These are phyloP conservation scores for Centroberyx gerrardi DNA, from an alignment of 2,797 vertebrate species.

Conservation along the genomic window DNA sequence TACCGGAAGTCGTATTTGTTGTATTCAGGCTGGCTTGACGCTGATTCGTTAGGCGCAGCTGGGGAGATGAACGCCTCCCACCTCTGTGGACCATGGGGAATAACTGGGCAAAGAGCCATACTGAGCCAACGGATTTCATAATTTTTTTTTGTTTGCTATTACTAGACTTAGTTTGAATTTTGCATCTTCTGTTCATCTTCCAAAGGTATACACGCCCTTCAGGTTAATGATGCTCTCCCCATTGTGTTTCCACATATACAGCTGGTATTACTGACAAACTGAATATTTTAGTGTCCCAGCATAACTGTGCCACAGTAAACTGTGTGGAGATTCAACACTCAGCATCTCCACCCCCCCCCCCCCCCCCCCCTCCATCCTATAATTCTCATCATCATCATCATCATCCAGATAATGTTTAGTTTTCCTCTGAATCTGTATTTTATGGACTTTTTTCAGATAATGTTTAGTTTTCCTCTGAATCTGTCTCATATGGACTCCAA, in stretches of 20 bases:
- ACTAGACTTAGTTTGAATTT: background rate
- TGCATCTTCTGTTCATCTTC: background rate
- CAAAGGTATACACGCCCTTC: background rate
- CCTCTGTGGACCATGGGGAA: slow-evolving; percentile 37
- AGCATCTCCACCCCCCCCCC: background rate
- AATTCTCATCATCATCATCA: slow-evolving; percentile 11
- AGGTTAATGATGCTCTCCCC: background rate
- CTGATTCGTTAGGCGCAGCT: slow-evolving; percentile 73
- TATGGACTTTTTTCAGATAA: background rate
- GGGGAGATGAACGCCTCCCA: slow-evolving; percentile 60
- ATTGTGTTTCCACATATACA: background rate
- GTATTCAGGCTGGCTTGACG: background rate
- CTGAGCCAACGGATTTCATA: slow-evolving; percentile 29
- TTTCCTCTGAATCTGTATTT: too few species aligned
- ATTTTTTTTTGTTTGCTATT: slow-evolving; percentile 4
- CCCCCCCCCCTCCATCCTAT: too few species aligned
- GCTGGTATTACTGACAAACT: slow-evolving; percentile 20
- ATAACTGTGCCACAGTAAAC: slow-evolving; percentile 2
- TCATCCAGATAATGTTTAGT: background rate
- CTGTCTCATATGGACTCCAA: background rate
- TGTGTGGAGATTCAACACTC: background rate
- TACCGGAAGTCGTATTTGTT: slow-evolving; percentile 1
- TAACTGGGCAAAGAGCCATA: slow-evolving; percentile 28
- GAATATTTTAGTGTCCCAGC: background rate
- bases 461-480: background rate